Conservation (phyloP, 2,797 vertebrate genomes). For the Onychomys torridus region DNA sequence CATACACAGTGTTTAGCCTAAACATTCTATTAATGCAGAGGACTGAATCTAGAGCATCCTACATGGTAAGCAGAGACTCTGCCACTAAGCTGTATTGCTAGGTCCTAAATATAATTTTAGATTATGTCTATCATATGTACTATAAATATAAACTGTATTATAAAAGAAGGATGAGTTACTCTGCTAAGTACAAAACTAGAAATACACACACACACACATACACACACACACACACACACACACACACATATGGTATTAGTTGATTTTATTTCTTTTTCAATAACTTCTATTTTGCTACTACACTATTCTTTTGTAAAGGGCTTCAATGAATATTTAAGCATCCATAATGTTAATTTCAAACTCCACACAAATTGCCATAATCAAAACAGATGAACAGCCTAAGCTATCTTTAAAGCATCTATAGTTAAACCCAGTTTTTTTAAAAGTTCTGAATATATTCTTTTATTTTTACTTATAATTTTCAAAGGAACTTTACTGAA, state of each 20-base stretch:
- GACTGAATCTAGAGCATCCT: neutral
- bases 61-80: neutral
- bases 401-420: slow-evolving; percentile 8
- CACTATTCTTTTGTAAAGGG: neutral
- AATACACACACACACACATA: neutral
- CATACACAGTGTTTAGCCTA: neutral
- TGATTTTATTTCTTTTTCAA: slow-evolving; percentile 47
- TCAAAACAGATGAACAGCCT: slow-evolving; percentile 6
- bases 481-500: slow-evolving; percentile 33
- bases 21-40: neutral
- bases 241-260: neutral
- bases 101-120: slow-evolving; percentile 38
- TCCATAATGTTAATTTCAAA: slow-evolving; percentile 55
- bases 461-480: slow-evolving; percentile 36
- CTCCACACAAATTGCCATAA: slow-evolving; percentile 35
- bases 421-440: neutral
- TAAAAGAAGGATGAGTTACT: slow-evolving; percentile 46
- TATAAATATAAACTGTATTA: slow-evolving; percentile 15
- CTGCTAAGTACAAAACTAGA: slow-evolving; percentile 29
- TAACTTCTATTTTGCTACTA: slow-evolving; percentile 42
- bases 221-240: neutral
- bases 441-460: slow-evolving; percentile 14
- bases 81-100: neutral
- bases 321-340: slow-evolving; percentile 18
- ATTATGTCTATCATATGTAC: slow-evolving; percentile 36